Evolutionary conservation across 2,888 invertebrate species (phyloP).

Genomic region (Scaptomyza parva): DNA sequence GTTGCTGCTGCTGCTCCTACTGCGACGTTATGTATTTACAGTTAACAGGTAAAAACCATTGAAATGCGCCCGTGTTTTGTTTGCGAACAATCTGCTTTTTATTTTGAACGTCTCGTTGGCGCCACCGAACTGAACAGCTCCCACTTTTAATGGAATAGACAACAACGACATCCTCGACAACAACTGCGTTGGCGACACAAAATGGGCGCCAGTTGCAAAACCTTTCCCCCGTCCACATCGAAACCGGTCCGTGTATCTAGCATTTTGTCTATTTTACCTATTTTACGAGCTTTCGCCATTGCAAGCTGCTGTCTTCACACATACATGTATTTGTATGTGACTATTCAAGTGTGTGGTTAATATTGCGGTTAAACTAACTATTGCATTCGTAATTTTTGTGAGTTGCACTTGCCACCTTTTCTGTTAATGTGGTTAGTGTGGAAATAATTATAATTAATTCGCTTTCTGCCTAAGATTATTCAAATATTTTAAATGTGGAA

Average conservation of each 20-base stretch:
- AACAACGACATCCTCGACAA: slow-evolving; percentile 43
- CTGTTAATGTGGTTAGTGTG: slow-evolving; percentile 26
- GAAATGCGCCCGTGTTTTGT: slow-evolving; percentile 77
- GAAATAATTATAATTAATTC: slow-evolving; percentile 24
- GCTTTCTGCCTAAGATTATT: slow-evolving; percentile 5
- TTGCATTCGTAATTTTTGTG: slow-evolving; percentile 32
- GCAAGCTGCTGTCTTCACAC: slow-evolving; percentile 1
- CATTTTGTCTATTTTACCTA: slow-evolving; percentile 1
- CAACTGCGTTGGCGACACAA: slow-evolving; percentile 60
- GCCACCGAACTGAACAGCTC: slow-evolving; percentile 45
- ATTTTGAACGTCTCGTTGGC: slow-evolving; percentile 75
- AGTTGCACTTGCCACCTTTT: slow-evolving; percentile 13
- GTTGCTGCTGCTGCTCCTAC: slow-evolving; percentile 11
- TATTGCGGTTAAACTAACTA: slow-evolving; percentile 52
- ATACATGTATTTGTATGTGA: neutral
- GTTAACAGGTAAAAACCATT: slow-evolving; percentile 73
- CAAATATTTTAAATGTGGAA: neutral
- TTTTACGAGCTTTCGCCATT: slow-evolving; percentile 16
- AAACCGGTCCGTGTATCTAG: slow-evolving; percentile 5
- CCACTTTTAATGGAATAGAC: slow-evolving; percentile 69
- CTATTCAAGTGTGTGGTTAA: slow-evolving; percentile 33
- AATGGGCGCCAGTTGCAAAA: slow-evolving; percentile 59
- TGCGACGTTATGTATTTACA: slow-evolving; percentile 59
- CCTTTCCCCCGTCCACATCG: neutral
- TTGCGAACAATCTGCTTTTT: slow-evolving; percentile 78